Conservation (phyloP, 2,797 vertebrate species). For the Zenarchopterus dispar region DNA sequence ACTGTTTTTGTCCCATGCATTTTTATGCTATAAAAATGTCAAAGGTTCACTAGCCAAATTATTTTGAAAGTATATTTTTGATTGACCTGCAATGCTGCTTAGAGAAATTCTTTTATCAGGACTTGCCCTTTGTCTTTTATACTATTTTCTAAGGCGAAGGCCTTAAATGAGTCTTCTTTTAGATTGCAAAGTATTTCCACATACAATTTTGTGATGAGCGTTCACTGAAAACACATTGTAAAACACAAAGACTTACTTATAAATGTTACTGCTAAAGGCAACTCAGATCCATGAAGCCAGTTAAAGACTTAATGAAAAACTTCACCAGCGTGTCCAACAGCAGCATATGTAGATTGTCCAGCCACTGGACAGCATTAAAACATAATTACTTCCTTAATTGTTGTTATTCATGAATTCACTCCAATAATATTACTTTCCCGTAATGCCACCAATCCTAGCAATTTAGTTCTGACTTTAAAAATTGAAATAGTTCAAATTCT, state of each 20-base stretch:
- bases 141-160: not conserved
- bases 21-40: no score
- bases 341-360: conserved; percentile 24
- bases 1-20: no score
- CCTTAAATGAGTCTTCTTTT: conserved; percentile 4
- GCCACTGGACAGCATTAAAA: conserved; percentile 32
- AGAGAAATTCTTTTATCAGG: no score
- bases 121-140: no score
- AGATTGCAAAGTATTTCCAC: conserved; percentile 17
- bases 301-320: conserved; percentile 47
- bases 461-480: conserved; percentile 29
- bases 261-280: conserved; percentile 45
- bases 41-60: no score
- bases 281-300: conserved; percentile 24
- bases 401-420: conserved; percentile 20
- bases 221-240: conserved; percentile 10
- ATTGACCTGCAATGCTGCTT: no score
- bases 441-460: not conserved
- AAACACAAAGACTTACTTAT: conserved; percentile 21
- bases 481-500: not conserved
- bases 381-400: conserved; percentile 39
- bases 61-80: no score
- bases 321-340: conserved; percentile 17
- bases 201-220: conserved; percentile 5
- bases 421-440: conserved; percentile 16